These are phyloP conservation scores for Sepioteuthis lessoniana DNA, from an alignment of 2,888 invertebrate genomes.

Conservation along the genomic window DNA sequence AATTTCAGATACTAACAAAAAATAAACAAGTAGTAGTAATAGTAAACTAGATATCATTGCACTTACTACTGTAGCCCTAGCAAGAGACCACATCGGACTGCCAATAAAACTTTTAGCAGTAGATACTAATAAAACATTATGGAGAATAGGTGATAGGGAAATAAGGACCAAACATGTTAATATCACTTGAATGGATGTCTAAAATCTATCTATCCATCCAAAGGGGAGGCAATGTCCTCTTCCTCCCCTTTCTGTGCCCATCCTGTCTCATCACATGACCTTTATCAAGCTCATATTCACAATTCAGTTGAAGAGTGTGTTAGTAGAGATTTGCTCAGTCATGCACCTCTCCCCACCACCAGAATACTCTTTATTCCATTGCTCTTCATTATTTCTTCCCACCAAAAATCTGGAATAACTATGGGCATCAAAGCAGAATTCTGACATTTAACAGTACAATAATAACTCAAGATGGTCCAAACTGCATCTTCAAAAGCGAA, in stretches of 20 bases:
- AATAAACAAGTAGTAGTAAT: neutral
- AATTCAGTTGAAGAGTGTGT: neutral
- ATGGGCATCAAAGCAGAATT: neutral
- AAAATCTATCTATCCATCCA: neutral
- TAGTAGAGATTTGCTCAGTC: too few species aligned
- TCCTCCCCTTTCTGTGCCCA: neutral
- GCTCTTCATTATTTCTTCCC: neutral
- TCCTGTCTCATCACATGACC: neutral
- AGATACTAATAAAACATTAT: neutral
- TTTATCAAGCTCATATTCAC: neutral
- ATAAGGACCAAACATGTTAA: neutral
- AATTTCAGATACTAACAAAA: neutral
- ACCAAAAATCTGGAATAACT: too few species aligned
- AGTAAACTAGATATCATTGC: neutral
- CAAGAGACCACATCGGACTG: too few species aligned
- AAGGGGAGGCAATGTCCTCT: neutral
- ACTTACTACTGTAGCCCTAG: too few species aligned
- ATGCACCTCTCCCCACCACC: neutral
- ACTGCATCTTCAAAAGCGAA: neutral
- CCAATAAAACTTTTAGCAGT: too few species aligned
- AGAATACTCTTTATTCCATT: neutral
- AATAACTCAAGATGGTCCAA: neutral
- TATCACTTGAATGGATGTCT: neutral
- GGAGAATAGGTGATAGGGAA: neutral
- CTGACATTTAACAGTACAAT: neutral